These are phyloP conservation scores for Sebastes taczanowskii DNA, from an alignment of 2,797 vertebrate genomes.

Conservation along the genomic window DNA sequence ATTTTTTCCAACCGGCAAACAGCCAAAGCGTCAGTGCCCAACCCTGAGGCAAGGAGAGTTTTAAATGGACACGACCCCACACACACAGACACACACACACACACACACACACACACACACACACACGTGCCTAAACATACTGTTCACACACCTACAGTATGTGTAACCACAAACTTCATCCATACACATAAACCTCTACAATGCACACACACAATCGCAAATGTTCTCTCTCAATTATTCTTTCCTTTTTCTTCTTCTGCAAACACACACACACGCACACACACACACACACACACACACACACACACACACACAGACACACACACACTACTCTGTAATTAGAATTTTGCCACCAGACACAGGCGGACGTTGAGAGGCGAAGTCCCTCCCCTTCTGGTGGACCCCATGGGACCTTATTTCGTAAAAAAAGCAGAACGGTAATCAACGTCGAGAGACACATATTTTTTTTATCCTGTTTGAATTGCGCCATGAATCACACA, in stretches of 20 bases:
- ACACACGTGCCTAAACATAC: background rate
- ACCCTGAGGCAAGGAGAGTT: slow-evolving; percentile 7
- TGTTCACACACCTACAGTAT: background rate
- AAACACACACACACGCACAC: background rate
- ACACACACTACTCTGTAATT: background rate
- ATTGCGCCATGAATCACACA: too few species aligned
- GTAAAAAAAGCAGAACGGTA: accelerated
- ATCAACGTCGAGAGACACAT: too few species aligned
- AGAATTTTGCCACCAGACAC: background rate
- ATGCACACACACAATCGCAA: background rate
- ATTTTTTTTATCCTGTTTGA: too few species aligned
- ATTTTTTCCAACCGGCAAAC: background rate
- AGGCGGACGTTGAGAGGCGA: background rate
- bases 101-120: slow-evolving; percentile 4
- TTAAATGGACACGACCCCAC: slow-evolving; percentile 1
- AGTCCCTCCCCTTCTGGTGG: too few species aligned
- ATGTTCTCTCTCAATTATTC: background rate
- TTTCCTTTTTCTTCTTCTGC: background rate
- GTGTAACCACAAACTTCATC: background rate
- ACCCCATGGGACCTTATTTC: too few species aligned
- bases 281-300: background rate
- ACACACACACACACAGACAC: background rate
- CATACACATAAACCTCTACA: background rate
- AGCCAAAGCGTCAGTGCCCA: background rate
- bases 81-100: background rate